A percentile compares a stretch with the other conserved stretches of the same genome.
Conservation (phyloP, 2,797 vertebrate genomes). For the Pempheris klunzingeri region DNA sequence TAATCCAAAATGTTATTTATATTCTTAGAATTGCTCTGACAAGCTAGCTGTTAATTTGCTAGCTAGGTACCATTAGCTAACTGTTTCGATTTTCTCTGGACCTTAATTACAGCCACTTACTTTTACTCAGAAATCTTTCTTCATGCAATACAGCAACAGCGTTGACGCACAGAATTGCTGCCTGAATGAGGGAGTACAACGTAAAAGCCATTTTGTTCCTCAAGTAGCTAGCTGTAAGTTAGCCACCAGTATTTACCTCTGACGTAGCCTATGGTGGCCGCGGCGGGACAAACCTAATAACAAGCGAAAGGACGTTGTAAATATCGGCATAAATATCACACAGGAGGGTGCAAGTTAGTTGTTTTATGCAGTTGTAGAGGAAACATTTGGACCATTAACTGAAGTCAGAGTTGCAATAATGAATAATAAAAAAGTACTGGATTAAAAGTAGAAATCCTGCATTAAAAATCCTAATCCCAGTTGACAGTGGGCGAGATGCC, state of each 20-base stretch:
- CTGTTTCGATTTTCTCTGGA: not conserved
- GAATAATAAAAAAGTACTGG: not conserved
- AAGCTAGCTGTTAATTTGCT: not conserved
- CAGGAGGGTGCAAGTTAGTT: not conserved
- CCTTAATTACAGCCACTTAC: conserved; percentile 79
- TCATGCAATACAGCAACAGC: conserved; percentile 94
- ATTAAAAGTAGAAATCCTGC: not conserved
- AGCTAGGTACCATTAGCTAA: conserved; percentile 23
- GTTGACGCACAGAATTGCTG: conserved; percentile 91
- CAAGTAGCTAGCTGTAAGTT: not conserved
- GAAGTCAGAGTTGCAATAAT: no score
- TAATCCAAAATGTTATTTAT: not conserved
- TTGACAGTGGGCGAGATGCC: no score
- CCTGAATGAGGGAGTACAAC: conserved; percentile 91
- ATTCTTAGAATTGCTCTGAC: not conserved
- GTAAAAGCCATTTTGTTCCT: conserved; percentile 90
- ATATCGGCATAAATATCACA: no score
- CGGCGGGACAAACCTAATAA: conserved; percentile 26
- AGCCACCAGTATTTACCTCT: conserved; percentile 61
- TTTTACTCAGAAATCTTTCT: conserved; percentile 93
- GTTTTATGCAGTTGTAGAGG: not conserved
- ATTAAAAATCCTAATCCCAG: not conserved
- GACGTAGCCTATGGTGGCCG: conserved; percentile 71
- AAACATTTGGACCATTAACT: not conserved
- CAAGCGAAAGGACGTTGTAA: no score